Evolutionary conservation across 2,113 vertebrate genomes (phyloP).

Genomic region (Asarcornis scutulata): DNA sequence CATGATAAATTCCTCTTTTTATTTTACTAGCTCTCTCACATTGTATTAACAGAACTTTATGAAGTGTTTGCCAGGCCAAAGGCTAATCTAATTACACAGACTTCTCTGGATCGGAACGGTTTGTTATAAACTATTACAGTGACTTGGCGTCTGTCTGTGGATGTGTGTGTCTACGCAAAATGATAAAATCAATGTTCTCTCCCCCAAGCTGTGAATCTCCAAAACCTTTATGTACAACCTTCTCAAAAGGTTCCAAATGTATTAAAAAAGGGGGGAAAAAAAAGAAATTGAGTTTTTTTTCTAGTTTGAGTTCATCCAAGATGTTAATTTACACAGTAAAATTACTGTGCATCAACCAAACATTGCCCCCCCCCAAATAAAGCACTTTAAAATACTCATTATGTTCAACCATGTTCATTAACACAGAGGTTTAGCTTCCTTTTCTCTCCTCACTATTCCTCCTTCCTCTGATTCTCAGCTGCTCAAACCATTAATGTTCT

Average conservation of each 20-base stretch:
- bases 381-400: neutral
- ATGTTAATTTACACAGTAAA: neutral
- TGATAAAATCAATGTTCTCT: slow-evolving; percentile 7
- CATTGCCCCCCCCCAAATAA: neutral
- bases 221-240: neutral
- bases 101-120: slow-evolving; percentile 58
- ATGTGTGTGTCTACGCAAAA: neutral
- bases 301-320: neutral
- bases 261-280: neutral
- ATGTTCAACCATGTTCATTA: neutral
- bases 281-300: neutral
- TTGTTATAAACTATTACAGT: slow-evolving; percentile 42
- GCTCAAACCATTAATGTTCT: slow-evolving; percentile 13
- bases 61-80: slow-evolving; percentile 54
- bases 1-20: slow-evolving; percentile 23
- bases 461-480: neutral
- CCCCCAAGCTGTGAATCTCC: neutral
- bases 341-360: neutral
- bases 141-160: slow-evolving; percentile 18
- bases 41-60: slow-evolving; percentile 44
- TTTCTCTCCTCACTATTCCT: neutral
- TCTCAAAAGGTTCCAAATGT: neutral
- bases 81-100: slow-evolving; percentile 66
- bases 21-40: slow-evolving; percentile 25
- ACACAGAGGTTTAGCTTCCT: neutral